Percentiles rank a stretch among this genome's conserved stretches.
These are phyloP conservation scores for Hipparchia semele DNA, from an alignment of 2,888 invertebrate species.

Conservation along the genomic window DNA sequence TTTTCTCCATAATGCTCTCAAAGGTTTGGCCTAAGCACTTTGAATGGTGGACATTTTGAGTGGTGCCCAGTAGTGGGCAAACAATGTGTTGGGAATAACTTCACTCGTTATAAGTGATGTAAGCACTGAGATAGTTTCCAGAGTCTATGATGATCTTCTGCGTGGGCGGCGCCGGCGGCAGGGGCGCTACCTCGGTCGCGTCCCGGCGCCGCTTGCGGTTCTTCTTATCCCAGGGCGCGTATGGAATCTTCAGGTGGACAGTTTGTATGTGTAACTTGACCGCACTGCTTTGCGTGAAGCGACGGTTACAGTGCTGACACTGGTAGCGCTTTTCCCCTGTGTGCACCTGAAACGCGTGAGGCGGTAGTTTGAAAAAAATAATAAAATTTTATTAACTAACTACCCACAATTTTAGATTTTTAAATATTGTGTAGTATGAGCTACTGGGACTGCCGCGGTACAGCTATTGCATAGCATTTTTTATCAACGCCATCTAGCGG, in stretches of 20 bases:
- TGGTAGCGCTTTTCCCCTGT: conserved; percentile 76
- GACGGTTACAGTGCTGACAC: conserved; percentile 73
- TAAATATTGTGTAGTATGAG: too few species aligned
- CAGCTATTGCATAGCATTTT: too few species aligned
- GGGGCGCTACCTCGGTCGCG: conserved; percentile 46
- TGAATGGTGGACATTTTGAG: too few species aligned
- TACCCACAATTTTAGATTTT: too few species aligned
- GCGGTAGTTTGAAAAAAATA: neutral
- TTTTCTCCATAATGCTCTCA: too few species aligned
- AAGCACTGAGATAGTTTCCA: conserved; percentile 41
- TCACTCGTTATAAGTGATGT: conserved; percentile 40
- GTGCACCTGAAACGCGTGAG: conserved; percentile 58
- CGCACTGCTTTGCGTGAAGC: conserved; percentile 75
- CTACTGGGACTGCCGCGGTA: too few species aligned
- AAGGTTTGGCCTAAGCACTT: too few species aligned
- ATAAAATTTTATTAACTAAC: neutral
- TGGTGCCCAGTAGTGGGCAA: too few species aligned
- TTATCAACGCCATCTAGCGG: too few species aligned
- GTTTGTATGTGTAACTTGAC: conserved; percentile 79
- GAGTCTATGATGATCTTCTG: conserved; percentile 28
- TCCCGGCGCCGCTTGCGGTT: conserved; percentile 64
- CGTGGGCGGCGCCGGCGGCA: conserved; percentile 17
- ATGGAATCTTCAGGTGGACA: conserved; percentile 76
- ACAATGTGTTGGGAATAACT: neutral
- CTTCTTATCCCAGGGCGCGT: conserved; percentile 79